Evolutionary conservation across 2,113 vertebrate species (phyloP).

Genomic region (Forbesichthys agassizii): DNA sequence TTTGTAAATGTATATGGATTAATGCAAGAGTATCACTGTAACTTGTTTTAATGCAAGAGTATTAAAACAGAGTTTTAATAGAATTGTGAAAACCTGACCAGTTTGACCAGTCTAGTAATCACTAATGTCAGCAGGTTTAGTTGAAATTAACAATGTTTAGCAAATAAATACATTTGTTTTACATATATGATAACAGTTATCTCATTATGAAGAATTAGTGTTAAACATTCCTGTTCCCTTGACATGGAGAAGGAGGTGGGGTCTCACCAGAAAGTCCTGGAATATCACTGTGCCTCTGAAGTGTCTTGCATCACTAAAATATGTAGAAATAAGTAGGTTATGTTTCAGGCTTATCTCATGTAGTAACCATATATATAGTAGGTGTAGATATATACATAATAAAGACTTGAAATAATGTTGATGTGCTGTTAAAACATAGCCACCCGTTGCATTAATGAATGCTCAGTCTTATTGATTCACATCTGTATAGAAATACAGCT

Average conservation of each 20-base stretch:
- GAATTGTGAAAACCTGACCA: not conserved
- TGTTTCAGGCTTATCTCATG: not conserved
- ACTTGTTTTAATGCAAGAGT: not conserved
- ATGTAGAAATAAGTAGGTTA: constrained; percentile 11
- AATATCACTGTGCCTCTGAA: constrained; percentile 74
- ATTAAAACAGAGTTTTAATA: too few species aligned
- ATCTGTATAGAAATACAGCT: too few species aligned
- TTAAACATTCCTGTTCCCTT: constrained; percentile 79
- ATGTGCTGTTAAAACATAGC: too few species aligned
- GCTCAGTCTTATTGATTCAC: too few species aligned
- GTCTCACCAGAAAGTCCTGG: constrained; percentile 81
- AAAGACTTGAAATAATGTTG: too few species aligned
- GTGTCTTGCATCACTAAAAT: constrained; percentile 69
- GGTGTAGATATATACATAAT: too few species aligned
- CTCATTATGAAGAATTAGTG: not conserved
- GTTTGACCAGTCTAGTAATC: constrained; percentile 17
- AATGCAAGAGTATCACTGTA: not conserved
- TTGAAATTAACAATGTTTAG: too few species aligned
- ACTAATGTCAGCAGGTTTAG: too few species aligned
- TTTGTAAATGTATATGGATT: not conserved
- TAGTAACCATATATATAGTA: not conserved
- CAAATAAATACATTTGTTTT: too few species aligned
- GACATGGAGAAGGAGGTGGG: constrained; percentile 71
- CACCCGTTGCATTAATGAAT: too few species aligned
- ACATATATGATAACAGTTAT: not conserved